Conservation (phyloP, 2,888 invertebrate species). For the Rhingia campestris region DNA sequence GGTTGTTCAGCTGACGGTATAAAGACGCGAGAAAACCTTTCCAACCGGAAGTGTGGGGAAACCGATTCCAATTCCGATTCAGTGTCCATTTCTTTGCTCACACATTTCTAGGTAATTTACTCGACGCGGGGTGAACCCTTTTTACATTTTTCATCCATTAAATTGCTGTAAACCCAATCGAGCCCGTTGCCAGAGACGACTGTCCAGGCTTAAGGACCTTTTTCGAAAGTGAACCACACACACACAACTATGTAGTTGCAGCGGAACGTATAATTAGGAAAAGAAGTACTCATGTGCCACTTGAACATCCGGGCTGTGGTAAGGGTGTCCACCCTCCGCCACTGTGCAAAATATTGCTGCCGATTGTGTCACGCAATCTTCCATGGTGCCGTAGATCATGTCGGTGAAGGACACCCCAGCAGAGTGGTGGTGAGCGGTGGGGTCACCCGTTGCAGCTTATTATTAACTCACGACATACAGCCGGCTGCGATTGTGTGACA, state of each 20-base stretch:
- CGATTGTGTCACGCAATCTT: conserved; percentile 73
- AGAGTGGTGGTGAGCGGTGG: conserved; percentile 3
- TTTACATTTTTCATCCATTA: conserved; percentile 69
- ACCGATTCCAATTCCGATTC: conserved; percentile 32
- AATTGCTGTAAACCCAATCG: conserved; percentile 46
- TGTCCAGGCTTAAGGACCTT: conserved; percentile 42
- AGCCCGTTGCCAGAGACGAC: conserved; percentile 15
- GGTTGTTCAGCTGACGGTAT: conserved; percentile 38
- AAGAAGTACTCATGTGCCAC: conserved; percentile 74
- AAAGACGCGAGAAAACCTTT: conserved; percentile 19
- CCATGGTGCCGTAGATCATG: conserved; percentile 67
- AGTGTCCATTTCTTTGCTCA: conserved; percentile 63
- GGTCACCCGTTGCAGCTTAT: conserved; percentile 40
- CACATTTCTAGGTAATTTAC: conserved; percentile 60
- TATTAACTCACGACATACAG: conserved; percentile 54
- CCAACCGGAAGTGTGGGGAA: conserved; percentile 49
- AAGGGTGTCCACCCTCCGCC: not conserved
- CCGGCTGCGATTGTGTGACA: conserved; percentile 41
- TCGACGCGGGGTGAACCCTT: conserved; percentile 1
- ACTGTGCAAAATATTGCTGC: conserved; percentile 46
- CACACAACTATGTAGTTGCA: conserved; percentile 41
- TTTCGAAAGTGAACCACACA: conserved; percentile 36
- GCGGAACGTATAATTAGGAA: conserved; percentile 71
- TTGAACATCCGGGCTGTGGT: conserved; percentile 64
- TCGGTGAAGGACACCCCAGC: conserved; percentile 35